phyloP scores from a whole-genome alignment of 2,113 vertebrate genomes.

The Pedionomus torquatus region DNA sequence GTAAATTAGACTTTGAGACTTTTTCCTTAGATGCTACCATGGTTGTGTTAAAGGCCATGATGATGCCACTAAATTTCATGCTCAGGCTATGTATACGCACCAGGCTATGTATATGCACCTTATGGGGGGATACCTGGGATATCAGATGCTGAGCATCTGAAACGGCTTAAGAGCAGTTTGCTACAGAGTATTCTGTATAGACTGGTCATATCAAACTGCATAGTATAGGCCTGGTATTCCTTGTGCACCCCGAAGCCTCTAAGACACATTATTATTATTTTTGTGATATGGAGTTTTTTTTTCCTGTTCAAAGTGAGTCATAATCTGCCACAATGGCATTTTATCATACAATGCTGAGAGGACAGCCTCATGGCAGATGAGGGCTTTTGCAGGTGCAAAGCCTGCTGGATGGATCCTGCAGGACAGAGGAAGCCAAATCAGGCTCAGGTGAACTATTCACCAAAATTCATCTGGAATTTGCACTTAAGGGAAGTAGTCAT shows the following conservation, averaged over 20 bases:
- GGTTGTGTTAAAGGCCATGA: neutral
- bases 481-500: accelerated
- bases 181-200: neutral
- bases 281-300: accelerated
- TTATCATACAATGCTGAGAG: neutral
- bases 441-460: neutral
- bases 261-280: neutral
- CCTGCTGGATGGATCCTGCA: neutral
- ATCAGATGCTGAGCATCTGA: neutral
- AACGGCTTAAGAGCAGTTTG: neutral
- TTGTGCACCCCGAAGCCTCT: neutral
- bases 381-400: neutral
- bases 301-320: neutral
- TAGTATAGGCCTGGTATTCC: neutral
- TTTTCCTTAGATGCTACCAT: neutral
- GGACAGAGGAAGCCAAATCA: neutral
- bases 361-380: neutral
- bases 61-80: neutral
- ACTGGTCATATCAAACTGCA: neutral
- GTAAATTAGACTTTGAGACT: neutral
- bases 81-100: neutral
- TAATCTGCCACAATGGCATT: neutral
- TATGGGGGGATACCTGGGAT: neutral
- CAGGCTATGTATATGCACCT: neutral
- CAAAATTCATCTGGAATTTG: neutral